Evolutionary conservation across 2,888 invertebrate genomes (phyloP).

Genomic region (Limnephilus lunatus): DNA sequence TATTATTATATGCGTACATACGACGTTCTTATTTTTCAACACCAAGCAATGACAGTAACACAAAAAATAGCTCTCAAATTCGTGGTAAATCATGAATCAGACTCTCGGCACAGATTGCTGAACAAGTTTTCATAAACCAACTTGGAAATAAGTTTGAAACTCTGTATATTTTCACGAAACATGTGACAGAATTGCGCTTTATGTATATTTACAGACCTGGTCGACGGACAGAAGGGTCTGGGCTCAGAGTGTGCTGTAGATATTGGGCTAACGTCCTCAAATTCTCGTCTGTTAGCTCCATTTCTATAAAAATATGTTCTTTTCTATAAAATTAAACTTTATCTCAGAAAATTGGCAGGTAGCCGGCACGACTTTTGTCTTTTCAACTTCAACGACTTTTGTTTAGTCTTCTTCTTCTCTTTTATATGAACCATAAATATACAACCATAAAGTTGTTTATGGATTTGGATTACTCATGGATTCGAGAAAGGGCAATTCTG

Average conservation of each 20-base stretch:
- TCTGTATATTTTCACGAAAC: neutral
- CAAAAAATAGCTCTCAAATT: neutral
- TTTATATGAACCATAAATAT: neutral
- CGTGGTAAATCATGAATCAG: neutral
- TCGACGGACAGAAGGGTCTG: conserved; percentile 87
- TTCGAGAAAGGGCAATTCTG: neutral
- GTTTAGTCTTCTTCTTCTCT: neutral
- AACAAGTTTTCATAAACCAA: neutral
- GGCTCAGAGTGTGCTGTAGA: conserved; percentile 91
- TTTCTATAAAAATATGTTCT: conserved; percentile 69
- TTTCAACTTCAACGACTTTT: conserved; percentile 42
- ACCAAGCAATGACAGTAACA: neutral
- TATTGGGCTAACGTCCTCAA: conserved; percentile 88
- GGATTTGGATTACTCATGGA: neutral
- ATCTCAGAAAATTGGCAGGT: conserved; percentile 41
- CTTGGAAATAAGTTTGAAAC: conserved; percentile 20
- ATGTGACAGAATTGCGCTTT: conserved; percentile 34
- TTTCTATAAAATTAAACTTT: conserved; percentile 7
- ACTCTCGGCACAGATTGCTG: neutral
- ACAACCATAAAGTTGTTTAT: neutral
- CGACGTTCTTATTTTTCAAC: neutral
- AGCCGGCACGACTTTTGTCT: conserved; percentile 16
- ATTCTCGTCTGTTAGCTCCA: conserved; percentile 95
- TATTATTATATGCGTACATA: neutral
- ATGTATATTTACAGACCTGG: conserved; percentile 81